phyloP scores from a whole-genome alignment of 2,113 vertebrate species.

The Dendrocopos noguchii region DNA sequence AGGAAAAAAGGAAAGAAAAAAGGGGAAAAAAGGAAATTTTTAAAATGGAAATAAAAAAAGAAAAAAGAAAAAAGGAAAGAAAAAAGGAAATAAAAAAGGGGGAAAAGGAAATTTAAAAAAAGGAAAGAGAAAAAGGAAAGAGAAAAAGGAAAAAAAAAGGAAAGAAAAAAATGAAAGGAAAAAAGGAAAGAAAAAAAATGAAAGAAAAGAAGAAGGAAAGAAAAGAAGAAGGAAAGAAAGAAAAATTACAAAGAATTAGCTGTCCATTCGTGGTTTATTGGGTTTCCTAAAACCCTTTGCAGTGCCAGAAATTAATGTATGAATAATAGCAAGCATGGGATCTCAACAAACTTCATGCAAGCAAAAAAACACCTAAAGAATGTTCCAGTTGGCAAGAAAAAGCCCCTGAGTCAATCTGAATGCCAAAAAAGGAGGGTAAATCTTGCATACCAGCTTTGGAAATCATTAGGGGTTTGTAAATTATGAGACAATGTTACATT shows the following conservation, averaged over 20 bases:
- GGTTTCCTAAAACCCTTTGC: conserved; percentile 79
- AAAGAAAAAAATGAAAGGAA: too few species aligned
- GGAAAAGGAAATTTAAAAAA: too few species aligned
- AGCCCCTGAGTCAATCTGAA: conserved; percentile 33
- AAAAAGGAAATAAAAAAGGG: background rate
- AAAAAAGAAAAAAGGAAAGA: background rate
- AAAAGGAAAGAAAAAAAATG: too few species aligned
- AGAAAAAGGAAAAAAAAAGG: too few species aligned
- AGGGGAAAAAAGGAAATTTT: too few species aligned
- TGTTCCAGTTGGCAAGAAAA: conserved; percentile 78
- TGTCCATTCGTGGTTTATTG: conserved; percentile 74
- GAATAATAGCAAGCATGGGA: conserved; percentile 77
- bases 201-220: background rate
- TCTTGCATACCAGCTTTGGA: conserved; percentile 68
- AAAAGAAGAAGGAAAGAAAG: background rate
- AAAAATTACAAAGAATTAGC: conserved; percentile 70
- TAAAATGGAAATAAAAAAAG: background rate
- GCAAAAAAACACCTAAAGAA: conserved; percentile 77
- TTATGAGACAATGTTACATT: conserved; percentile 69
- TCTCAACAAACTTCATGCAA: conserved; percentile 72
- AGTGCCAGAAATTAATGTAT: conserved; percentile 83
- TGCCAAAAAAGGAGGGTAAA: conserved; percentile 62
- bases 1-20: too few species aligned
- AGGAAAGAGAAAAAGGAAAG: too few species aligned
- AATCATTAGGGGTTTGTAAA: conserved; percentile 72